phyloP scores from a whole-genome alignment of 2,113 vertebrate species.

The Hucho hucho region DNA sequence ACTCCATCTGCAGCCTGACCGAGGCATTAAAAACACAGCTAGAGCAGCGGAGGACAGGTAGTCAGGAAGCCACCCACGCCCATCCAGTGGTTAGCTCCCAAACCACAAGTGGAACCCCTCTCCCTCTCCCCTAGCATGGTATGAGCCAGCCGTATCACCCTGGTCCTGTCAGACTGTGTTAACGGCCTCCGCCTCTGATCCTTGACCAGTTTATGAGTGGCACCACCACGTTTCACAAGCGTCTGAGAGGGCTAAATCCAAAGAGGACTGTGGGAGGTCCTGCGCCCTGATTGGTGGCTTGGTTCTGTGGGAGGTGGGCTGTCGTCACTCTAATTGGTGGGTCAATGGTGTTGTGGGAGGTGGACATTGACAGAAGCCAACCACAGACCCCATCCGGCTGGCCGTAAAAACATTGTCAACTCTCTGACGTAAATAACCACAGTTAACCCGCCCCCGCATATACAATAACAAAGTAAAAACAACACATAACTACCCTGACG shows the following conservation, averaged over 20 bases:
- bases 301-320: conserved; percentile 29
- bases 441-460: conserved; percentile 32
- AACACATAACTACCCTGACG: conserved; percentile 3
- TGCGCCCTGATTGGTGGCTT: conserved; percentile 13
- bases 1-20: background rate
- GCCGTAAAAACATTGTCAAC: conserved; percentile 46
- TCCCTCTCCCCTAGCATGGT: conserved; percentile 7
- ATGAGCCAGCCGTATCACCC: conserved; percentile 9
- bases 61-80: background rate
- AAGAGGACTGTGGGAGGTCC: conserved; percentile 47
- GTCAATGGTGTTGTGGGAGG: conserved; percentile 6
- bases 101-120: conserved; percentile 27
- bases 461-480: conserved; percentile 31
- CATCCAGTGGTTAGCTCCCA: conserved; percentile 23
- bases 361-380: conserved; percentile 40
- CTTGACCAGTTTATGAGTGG: conserved; percentile 55
- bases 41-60: conserved; percentile 19
- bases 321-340: too few species aligned
- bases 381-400: conserved; percentile 51
- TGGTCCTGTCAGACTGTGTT: conserved; percentile 44
- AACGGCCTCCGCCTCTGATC: conserved; percentile 53
- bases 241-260: conserved; percentile 37
- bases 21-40: background rate
- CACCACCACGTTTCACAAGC: conserved; percentile 38
- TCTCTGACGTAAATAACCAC: conserved; percentile 39